Base-by-base conservation (phyloP, 2,797 vertebrate genomes). In the Anisognathus igniventris region DNA sequence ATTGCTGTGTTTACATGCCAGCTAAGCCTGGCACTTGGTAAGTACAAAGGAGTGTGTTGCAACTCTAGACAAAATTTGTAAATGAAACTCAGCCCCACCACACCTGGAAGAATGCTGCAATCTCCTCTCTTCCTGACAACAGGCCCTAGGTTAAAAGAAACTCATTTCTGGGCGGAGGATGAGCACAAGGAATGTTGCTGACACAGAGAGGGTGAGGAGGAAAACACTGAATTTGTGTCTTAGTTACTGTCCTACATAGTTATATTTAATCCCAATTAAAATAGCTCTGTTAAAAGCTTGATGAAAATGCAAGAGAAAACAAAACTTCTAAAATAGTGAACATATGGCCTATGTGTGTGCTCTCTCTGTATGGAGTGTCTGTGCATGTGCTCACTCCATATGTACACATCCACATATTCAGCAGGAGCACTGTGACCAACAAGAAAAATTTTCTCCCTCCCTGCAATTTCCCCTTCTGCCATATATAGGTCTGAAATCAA, bases 151-250 rank as follows among this genome's bases (percentile, higher is more conserved):
- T 94, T 91, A 75, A 92, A 90, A 88, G 70, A 88, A 85, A 86
- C 64, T 86, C 7, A 83, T 83, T 95, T 93, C 89, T 86, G 90
- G 87, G 87, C 0, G 2, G 92, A 95, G 66, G 67, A 93, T 76
- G 67, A 94, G 48, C 66, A 62, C 56, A 61, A 94, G 73, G 85
- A 96, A 97, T 90, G 89, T 73, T 96, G 95, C 92, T 96, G 92
- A 93, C 91, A 95, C 30, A 25, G 22, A 56, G 51, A 62, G 30
- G 44, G 47, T 4, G 2, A 84, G 56, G 40, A 93, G 14, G 21
- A 84, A 80, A 91, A 66, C 64, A 77, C 30, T 51, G 48, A 71
- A 66, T 91, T 80, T 77, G 40, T 19, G 9, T 77, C 51, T 92
- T 53, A 40, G 81, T 88, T 86, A 73, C 58, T 81, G 51, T 70